Percentiles rank a stretch among this genome's conserved stretches.
phyloP scores from a whole-genome alignment of 2,797 vertebrate species.

The Lepus townsendii region DNA sequence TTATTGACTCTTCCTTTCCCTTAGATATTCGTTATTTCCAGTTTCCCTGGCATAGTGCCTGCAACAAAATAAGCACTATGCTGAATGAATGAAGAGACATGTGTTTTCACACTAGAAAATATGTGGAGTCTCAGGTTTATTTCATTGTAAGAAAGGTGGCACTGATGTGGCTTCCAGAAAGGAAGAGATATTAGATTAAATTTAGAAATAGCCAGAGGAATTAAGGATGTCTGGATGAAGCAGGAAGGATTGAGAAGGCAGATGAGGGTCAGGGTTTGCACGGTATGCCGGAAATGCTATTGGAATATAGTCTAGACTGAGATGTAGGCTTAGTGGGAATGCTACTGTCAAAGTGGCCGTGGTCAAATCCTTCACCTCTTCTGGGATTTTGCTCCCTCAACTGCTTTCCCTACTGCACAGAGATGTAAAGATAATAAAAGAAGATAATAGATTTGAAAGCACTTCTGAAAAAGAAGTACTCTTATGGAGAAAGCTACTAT shows the following conservation, averaged over 20 bases:
- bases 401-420: slow-evolving; percentile 56
- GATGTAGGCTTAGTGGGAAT: background rate
- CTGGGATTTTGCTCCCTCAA: slow-evolving; percentile 40
- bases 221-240: background rate
- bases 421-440: slow-evolving; percentile 73
- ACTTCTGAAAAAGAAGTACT: slow-evolving; percentile 69
- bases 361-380: background rate
- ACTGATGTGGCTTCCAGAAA: background rate
- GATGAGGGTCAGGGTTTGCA: background rate
- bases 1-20: background rate
- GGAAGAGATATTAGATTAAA: background rate
- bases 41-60: background rate
- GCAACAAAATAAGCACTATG: background rate
- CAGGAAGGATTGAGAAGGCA: background rate
- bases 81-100: background rate
- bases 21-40: background rate
- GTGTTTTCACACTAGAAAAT: background rate
- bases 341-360: background rate
- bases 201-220: background rate
- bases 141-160: background rate
- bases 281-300: background rate
- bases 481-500: slow-evolving; percentile 70
- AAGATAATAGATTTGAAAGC: slow-evolving; percentile 73
- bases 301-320: background rate
- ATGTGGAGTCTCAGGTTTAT: background rate